Base-by-base conservation (phyloP, 2,888 invertebrate genomes). In the Syrphus vitripennis region DNA sequence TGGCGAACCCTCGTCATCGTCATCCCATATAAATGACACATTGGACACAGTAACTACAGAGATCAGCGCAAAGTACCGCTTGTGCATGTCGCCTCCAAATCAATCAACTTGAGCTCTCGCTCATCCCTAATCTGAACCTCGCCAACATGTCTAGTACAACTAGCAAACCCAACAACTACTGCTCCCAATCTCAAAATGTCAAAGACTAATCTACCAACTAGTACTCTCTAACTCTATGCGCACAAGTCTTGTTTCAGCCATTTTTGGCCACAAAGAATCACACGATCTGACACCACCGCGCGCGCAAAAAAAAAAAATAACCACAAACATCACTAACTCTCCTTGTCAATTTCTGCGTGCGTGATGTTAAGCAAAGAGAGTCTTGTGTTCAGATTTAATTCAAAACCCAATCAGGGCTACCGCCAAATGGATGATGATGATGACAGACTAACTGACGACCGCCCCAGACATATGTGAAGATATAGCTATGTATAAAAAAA, bases 121-220 rank as follows among this genome's bases (percentile, higher is more conserved):
- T 70, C 86, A 86, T 81, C 86, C 86, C 82, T 77, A 82, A 82
- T 74, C 86, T 29, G 86, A 74, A 57, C 37, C 61, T 37, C 61
- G 71, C 57, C 86, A 82, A 55, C 55, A 67, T 71, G 75, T 76
- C 83, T 80, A 57, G 50, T 12, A 70, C 14, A 19, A 14, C 12
- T n/a, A n/a, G n/a, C 24, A 37, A 45, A 12, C 29, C 12, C 45
- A 65, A 50, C 4, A 10, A 0, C 1, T 34, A 53, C 29, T 84
- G 84, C 71, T 76, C 84, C 67, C 76, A 50, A 71, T 86, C 72
- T 67, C 21, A 21, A 67, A 63, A 63, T 42, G 40, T 40, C 48
- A 31, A 48, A 50, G 45, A 61, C 77, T 69, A 82, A 82, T 81
- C 81, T 34, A 45, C 26, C 29, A 16, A 16, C 29, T 53, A 6